Evolutionary conservation across 2,888 invertebrate species (phyloP).

Genomic region (Branchipolynoe longqiensis): DNA sequence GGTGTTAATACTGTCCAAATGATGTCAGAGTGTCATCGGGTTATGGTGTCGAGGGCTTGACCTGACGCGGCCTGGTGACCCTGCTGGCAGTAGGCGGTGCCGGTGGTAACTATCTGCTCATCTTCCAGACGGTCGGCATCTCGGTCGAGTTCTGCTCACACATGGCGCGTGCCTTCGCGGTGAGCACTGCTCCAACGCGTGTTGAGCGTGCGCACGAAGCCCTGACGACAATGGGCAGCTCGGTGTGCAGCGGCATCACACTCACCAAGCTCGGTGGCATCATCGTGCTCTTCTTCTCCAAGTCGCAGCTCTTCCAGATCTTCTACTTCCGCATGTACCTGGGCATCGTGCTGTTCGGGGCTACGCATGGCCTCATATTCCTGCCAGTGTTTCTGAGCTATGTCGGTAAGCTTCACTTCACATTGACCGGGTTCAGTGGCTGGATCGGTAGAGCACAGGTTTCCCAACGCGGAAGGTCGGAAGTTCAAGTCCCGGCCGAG

Average conservation of each 20-base stretch:
- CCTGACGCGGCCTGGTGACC: too few species aligned
- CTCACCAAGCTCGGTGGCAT: conserved; percentile 99
- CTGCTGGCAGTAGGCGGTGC: too few species aligned
- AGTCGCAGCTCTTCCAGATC: conserved; percentile 96
- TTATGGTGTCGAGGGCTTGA: too few species aligned
- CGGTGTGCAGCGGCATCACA: conserved; percentile 98
- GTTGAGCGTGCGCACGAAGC: conserved; percentile 91
- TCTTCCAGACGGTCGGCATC: conserved; percentile 94
- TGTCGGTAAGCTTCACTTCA: conserved; percentile 88
- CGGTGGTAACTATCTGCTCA: neutral
- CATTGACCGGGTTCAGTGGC: too few species aligned
- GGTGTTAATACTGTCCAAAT: too few species aligned
- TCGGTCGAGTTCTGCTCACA: conserved; percentile 99
- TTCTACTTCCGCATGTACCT: conserved; percentile 99
- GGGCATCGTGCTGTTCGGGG: conserved; percentile 97
- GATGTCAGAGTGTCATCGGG: too few species aligned
- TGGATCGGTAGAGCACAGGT: too few species aligned
- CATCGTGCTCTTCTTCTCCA: conserved; percentile 96
- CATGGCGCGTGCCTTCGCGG: conserved; percentile 94
- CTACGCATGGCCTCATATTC: conserved; percentile 97
- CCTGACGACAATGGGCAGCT: conserved; percentile 94
- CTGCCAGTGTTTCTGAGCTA: conserved; percentile 98
- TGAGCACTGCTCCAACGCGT: conserved; percentile 88
- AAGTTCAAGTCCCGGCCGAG: too few species aligned
- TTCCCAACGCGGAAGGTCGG: too few species aligned